Conservation (phyloP, 2,888 invertebrate species). For the Periphyllus acericola region DNA sequence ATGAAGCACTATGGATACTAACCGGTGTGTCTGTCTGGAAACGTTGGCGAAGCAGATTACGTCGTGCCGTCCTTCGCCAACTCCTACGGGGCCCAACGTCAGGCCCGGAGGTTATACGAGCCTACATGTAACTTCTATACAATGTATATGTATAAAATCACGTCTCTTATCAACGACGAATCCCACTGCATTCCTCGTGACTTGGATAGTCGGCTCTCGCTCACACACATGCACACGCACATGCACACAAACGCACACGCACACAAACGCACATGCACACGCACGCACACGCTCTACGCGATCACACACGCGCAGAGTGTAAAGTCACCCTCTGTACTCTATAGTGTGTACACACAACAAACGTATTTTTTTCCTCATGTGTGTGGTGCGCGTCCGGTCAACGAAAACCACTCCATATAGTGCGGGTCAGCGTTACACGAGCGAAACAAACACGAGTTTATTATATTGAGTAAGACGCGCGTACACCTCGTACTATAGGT, state of each 20-base stretch:
- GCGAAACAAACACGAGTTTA: neutral
- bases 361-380: neutral
- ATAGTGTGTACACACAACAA: neutral
- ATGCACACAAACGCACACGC: too few relatives aligned
- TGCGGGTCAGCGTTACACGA: neutral
- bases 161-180: constrained; percentile 28
- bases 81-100: constrained; percentile 57
- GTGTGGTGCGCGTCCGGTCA: neutral
- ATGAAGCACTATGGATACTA: constrained; percentile 54
- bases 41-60: constrained; percentile 35
- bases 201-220: neutral
- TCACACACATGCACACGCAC: neutral
- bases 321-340: constrained; percentile 27
- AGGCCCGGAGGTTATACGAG: constrained; percentile 37
- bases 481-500: too few relatives aligned
- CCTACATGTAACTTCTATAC: neutral
- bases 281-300: too few relatives aligned
- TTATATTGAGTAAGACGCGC: neutral
- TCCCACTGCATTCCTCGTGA: constrained; percentile 27
- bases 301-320: neutral
- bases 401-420: neutral
- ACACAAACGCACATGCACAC: too few relatives aligned
- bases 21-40: constrained; percentile 57
- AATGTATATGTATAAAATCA: neutral
- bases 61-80: constrained; percentile 51